Conservation (phyloP, 1,140 invertebrate species). For the Lasioglossum albipes region DNA sequence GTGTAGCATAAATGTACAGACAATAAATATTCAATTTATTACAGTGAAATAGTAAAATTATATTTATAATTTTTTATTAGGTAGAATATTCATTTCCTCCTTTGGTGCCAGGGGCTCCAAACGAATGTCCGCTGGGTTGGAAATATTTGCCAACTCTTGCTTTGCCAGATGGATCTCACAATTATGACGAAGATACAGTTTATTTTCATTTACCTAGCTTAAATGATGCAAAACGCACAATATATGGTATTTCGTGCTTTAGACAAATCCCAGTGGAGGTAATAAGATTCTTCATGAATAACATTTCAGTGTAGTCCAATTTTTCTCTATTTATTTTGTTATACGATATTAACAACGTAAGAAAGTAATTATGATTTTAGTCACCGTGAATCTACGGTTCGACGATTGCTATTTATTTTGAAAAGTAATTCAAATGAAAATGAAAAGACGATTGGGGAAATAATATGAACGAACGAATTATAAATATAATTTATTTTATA, state of each 20-base stretch:
- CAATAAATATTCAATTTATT: not conserved
- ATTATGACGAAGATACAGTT: constrained; percentile 96
- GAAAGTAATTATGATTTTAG: not conserved
- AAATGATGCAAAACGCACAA: constrained; percentile 89
- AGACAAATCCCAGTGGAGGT: constrained; percentile 98
- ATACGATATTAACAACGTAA: not conserved
- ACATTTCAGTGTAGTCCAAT: not conserved
- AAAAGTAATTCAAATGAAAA: not conserved
- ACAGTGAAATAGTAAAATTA: not conserved
- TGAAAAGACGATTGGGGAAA: too few relatives aligned
- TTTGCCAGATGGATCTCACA: constrained; percentile 98
- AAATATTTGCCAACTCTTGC: constrained; percentile 97
- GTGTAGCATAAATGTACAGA: not conserved
- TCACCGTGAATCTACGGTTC: not conserved
- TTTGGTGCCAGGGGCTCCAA: constrained; percentile 86
- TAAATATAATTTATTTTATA: too few relatives aligned
- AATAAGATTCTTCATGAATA: constrained; percentile 47
- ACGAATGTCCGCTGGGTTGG: constrained; percentile 95
- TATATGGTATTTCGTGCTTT: constrained; percentile 98
- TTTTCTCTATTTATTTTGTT: not conserved
- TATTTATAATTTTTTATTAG: constrained; percentile 78
- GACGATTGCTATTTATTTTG: not conserved
- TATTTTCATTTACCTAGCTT: constrained; percentile 97
- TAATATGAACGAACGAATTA: too few relatives aligned
- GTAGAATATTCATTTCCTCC: constrained; percentile 98